These are phyloP conservation scores for Drosophila setifemur DNA, from an alignment of 1,140 invertebrate species.

Conservation along the genomic window DNA sequence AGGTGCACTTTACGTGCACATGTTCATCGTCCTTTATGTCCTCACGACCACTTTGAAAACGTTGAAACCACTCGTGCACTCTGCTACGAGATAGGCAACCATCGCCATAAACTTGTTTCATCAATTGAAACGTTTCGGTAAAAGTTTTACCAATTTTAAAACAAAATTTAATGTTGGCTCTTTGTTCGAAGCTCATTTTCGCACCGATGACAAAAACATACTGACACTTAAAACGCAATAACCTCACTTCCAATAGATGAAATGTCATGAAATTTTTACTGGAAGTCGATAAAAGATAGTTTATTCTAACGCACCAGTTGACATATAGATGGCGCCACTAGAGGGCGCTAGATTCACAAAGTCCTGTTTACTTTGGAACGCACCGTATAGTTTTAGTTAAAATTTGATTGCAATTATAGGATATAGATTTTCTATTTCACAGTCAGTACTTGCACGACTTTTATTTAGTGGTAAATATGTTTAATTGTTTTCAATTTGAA, in stretches of 20 bases:
- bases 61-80: too few species aligned
- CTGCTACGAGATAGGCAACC: neutral
- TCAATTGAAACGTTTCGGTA: neutral
- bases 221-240: neutral
- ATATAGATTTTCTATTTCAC: too few species aligned
- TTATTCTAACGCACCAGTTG: neutral
- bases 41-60: neutral
- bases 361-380: too few species aligned
- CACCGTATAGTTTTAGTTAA: too few species aligned
- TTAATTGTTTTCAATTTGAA: too few species aligned
- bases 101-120: neutral
- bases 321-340: neutral
- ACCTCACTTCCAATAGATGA: neutral
- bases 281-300: neutral
- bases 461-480: too few species aligned
- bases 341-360: too few species aligned
- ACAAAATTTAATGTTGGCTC: neutral
- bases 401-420: too few species aligned
- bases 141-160: neutral
- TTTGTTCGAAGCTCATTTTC: neutral
- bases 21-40: neutral
- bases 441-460: too few species aligned
- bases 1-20: too few species aligned
- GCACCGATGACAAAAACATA: neutral
- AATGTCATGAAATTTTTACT: too few species aligned